Base-by-base conservation (phyloP, 2,888 invertebrate genomes). In the Hyles lineata region DNA sequence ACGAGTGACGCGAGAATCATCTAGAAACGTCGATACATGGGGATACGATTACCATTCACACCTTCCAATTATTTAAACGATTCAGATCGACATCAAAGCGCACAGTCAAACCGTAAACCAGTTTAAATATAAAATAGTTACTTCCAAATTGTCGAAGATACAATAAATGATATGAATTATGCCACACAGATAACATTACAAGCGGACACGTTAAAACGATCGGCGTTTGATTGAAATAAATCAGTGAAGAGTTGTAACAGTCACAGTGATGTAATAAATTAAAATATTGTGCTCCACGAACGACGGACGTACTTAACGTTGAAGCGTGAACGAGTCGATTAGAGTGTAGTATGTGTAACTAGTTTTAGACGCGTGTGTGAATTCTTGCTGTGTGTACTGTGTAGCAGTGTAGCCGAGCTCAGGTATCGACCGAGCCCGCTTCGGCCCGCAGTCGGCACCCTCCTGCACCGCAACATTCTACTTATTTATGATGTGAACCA, bases 361-460 rank as follows among this genome's bases (percentile, higher is more conserved):
- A 74, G 83, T 81, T 83, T 80, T 80, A 79, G 77, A 76, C 74
- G 78, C 83, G 83, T 82, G 83, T 83, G 72, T 72, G 72, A 67
- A 72, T 72, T 35, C 72, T 72, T 72, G 62, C 62, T 43, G 62
- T 43, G 43, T 43, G 9, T 32, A 32, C 7, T 32, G 32, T 32
- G 11, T 35, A 35, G 52, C 21, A 9, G 5, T 60, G 25, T 11
- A 43, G 43, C 29, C 74, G 76, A 77, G 59, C 29, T 70, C 81
- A 83, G 86, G 85, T 92, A 92, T 92, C 91, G 92, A 92, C 87
- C 91, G 87, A 50, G 81, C 93, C 67, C 67, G 67, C 67, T 35
- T 32, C 35, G n/a, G 63, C 63, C 93, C 93, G 92, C 89, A 92
- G 83, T 78, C 77, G 76, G 78, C 82, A 81, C 78, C 79, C 77